Evolutionary conservation across 2,797 vertebrate genomes (phyloP).

Genomic region (Todus mexicanus): DNA sequence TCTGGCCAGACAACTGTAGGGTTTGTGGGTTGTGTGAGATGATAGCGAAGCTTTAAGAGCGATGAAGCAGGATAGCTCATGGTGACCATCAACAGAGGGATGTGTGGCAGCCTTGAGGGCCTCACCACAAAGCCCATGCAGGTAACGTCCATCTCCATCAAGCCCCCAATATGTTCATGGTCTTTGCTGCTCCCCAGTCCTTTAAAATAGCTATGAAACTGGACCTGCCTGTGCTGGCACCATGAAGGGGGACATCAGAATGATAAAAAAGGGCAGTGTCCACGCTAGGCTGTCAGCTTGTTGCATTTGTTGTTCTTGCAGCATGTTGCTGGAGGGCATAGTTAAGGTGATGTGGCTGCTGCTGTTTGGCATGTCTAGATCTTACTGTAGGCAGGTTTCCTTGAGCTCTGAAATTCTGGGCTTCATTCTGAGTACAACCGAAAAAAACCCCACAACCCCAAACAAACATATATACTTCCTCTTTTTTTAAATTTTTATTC

Average conservation of each 20-base stretch:
- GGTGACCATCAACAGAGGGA: rapidly evolving
- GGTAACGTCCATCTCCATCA: not conserved
- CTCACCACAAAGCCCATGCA: not conserved
- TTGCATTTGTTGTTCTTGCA: not conserved
- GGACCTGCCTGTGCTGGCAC: not conserved
- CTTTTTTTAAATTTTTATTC: too few relatives aligned
- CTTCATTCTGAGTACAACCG: not conserved
- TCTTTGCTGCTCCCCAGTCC: not conserved
- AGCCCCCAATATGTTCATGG: rapidly evolving
- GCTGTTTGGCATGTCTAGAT: not conserved
- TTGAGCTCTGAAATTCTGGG: not conserved
- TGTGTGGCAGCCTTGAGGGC: not conserved
- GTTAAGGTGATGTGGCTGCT: not conserved
- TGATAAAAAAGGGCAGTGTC: not conserved
- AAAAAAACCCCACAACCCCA: not conserved
- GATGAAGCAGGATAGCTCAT: not conserved
- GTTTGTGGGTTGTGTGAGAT: not conserved
- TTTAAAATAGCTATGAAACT: not conserved
- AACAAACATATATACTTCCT: too few relatives aligned
- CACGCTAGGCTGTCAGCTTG: not conserved
- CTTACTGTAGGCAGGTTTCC: not conserved
- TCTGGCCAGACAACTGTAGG: not conserved
- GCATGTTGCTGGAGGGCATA: not conserved
- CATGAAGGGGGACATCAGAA: not conserved
- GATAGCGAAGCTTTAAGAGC: not conserved